Evolutionary conservation across 2,888 invertebrate species (phyloP).

Genomic region (Allolobophora icterica): DNA sequence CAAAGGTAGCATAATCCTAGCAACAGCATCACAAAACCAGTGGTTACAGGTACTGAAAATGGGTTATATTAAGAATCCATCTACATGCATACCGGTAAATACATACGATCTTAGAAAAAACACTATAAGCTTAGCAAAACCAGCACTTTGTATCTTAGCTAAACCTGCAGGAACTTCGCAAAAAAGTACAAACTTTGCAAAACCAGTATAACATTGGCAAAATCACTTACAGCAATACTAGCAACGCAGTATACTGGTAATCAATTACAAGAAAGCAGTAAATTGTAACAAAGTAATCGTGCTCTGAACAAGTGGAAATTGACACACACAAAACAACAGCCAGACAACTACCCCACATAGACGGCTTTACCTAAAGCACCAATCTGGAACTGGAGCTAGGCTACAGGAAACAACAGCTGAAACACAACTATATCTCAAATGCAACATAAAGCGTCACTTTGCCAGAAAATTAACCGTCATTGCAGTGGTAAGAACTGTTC

Average conservation of each 20-base stretch:
- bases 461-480: neutral
- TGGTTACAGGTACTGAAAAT: too few relatives aligned
- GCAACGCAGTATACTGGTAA: neutral
- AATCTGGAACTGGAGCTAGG: neutral
- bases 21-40: neutral
- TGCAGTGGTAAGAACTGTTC: neutral
- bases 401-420: neutral
- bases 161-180: neutral
- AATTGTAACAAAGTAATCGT: neutral
- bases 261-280: neutral
- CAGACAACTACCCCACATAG: neutral
- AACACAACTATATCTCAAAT: neutral
- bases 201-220: too few relatives aligned
- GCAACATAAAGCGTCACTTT: neutral
- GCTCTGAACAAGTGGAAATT: neutral
- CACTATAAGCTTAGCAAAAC: neutral
- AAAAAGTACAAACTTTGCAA: neutral
- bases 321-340: neutral
- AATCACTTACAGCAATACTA: neutral
- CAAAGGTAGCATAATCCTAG: neutral
- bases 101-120: neutral
- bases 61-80: too few relatives aligned
- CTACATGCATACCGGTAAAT: too few relatives aligned
- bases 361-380: neutral
- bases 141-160: too few relatives aligned